These are phyloP conservation scores for Parnassius smintheus DNA, from an alignment of 2,888 invertebrate genomes.

Conservation along the genomic window DNA sequence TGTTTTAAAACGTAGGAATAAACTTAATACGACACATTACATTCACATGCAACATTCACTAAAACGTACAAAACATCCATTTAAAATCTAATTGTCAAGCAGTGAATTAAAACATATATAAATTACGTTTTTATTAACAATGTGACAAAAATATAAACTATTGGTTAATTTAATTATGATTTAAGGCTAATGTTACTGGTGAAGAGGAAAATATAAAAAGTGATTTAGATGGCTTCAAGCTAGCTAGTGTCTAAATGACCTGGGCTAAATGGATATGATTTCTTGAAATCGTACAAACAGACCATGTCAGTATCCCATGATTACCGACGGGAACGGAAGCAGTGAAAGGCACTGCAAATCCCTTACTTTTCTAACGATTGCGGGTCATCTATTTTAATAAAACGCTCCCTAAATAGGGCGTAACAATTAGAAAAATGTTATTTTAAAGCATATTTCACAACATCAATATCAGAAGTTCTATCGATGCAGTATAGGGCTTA, in stretches of 20 bases:
- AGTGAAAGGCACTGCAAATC: constrained; percentile 64
- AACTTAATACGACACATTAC: constrained; percentile 39
- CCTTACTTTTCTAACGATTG: constrained; percentile 72
- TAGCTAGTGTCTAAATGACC: constrained; percentile 49
- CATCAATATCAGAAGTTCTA: constrained; percentile 76
- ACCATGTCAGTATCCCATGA: constrained; percentile 56
- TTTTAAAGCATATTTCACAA: constrained; percentile 69
- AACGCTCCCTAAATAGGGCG: constrained; percentile 69
- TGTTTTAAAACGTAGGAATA: constrained; percentile 13
- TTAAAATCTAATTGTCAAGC: constrained; percentile 19
- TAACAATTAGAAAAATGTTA: constrained; percentile 54
- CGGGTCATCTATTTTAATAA: constrained; percentile 68
- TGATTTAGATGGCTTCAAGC: constrained; percentile 41
- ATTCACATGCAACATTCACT: constrained; percentile 58
- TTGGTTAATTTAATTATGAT: neutral
- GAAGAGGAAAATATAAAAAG: neutral
- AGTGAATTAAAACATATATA: constrained; percentile 16
- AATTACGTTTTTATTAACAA: constrained; percentile 35
- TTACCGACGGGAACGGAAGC: constrained; percentile 60
- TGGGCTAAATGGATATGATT: constrained; percentile 42
- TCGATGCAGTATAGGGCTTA: constrained; percentile 74
- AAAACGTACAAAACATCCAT: constrained; percentile 27
- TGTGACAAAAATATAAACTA: neutral
- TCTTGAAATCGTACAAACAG: constrained; percentile 47
- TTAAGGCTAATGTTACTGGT: constrained; percentile 15